A percentile compares a stretch with the other conserved stretches of the same genome.
These are phyloP conservation scores for Rhinogobio ventralis DNA, from an alignment of 2,797 vertebrate species.

Conservation along the genomic window DNA sequence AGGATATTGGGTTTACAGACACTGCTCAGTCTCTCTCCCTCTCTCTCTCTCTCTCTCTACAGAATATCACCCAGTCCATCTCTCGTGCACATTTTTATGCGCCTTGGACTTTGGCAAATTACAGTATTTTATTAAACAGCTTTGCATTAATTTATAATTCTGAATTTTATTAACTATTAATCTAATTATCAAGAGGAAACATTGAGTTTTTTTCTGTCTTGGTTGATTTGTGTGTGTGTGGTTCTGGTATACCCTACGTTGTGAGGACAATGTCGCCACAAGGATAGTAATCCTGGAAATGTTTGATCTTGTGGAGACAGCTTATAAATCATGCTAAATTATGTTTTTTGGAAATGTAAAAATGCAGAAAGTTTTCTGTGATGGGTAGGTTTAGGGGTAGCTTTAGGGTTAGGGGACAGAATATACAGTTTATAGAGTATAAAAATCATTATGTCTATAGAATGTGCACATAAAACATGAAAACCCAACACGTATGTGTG, in stretches of 20 bases:
- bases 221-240: constrained; percentile 12
- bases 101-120: constrained; percentile 14
- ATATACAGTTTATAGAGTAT: too few species aligned
- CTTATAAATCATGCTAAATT: too few species aligned
- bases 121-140: background rate
- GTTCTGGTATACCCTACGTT: too few species aligned
- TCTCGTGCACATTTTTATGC: background rate
- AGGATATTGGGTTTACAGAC: constrained; percentile 77
- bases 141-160: background rate
- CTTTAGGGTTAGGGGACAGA: too few species aligned
- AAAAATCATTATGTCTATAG: background rate
- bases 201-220: background rate
- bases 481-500: background rate
- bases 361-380: too few species aligned
- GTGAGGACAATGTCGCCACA: too few species aligned
- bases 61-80: constrained; percentile 49
- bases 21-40: constrained; percentile 20
- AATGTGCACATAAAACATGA: too few species aligned
- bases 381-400: too few species aligned
- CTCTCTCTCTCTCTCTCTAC: constrained; percentile 30
- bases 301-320: too few species aligned
- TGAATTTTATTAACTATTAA: background rate
- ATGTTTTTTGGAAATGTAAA: background rate
- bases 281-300: too few species aligned
- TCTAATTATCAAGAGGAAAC: background rate